These are phyloP conservation scores for Buphagus erythrorhynchus DNA, from an alignment of 2,797 vertebrate genomes.

Conservation along the genomic window DNA sequence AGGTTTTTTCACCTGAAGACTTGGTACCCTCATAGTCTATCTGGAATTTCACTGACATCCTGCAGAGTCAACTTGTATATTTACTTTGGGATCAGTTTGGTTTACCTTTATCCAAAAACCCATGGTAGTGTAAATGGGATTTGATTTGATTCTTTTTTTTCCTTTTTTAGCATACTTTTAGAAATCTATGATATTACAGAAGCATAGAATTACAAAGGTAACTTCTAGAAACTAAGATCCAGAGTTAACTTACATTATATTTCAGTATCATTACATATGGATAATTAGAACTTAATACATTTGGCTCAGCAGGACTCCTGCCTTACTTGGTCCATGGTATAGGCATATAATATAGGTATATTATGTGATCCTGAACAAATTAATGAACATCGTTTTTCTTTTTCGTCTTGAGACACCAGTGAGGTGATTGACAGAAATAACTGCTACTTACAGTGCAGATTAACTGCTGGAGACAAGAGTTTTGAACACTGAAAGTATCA, in stretches of 20 bases:
- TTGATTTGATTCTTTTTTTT: not conserved
- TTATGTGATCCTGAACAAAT: not conserved
- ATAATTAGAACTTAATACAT: not conserved
- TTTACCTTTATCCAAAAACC: not conserved
- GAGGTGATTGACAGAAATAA: not conserved
- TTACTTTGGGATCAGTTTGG: not conserved
- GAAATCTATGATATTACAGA: not conserved
- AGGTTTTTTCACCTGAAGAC: not conserved
- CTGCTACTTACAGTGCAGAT: not conserved
- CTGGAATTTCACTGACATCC: not conserved
- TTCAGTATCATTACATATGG: not conserved
- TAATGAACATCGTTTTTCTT: not conserved
- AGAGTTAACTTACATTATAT: rapidly evolving
- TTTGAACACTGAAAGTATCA: not conserved
- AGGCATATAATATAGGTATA: not conserved
- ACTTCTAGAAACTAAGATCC: not conserved
- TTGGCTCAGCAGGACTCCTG: not conserved
- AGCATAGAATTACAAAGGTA: not conserved
- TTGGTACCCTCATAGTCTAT: not conserved
- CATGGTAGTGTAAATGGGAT: not conserved
- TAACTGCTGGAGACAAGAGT: not conserved
- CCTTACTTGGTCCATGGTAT: not conserved
- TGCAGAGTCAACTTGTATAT: not conserved
- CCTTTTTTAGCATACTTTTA: rapidly evolving
- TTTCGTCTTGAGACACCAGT: not conserved